These are phyloP conservation scores for Rhagonycha fulva DNA, from an alignment of 2,888 invertebrate genomes.

Conservation along the genomic window DNA sequence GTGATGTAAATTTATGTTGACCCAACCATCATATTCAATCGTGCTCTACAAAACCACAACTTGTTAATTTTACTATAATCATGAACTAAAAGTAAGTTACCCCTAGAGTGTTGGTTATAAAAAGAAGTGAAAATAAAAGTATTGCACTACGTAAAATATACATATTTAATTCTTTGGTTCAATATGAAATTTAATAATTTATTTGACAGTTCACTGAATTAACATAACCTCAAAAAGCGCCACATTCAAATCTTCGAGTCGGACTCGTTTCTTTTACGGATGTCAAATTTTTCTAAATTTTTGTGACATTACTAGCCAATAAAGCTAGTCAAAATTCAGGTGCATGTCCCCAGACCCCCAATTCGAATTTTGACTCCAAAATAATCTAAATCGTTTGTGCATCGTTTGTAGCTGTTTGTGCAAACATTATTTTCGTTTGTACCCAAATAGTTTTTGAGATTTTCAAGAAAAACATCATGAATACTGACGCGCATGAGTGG, in stretches of 20 bases:
- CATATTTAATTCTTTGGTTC: neutral
- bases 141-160: neutral
- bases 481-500: too few relatives aligned
- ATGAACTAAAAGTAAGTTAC: neutral
- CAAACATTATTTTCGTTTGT: too few relatives aligned
- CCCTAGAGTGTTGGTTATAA: neutral
- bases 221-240: neutral
- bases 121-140: neutral
- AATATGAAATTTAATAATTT: neutral
- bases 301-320: too few relatives aligned
- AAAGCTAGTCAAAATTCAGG: too few relatives aligned
- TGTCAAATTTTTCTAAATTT: too few relatives aligned
- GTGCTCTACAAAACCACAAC: slow-evolving; percentile 55
- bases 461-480: too few relatives aligned
- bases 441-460: too few relatives aligned
- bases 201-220: neutral
- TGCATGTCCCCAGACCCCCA: too few relatives aligned
- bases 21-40: slow-evolving; percentile 76
- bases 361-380: too few relatives aligned
- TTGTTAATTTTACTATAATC: neutral
- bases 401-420: too few relatives aligned
- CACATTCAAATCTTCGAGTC: neutral
- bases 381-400: too few relatives aligned
- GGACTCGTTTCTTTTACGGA: too few relatives aligned
- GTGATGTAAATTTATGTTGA: slow-evolving; percentile 73